phyloP scores from a whole-genome alignment of 2,888 invertebrate species.

The Monoplex corrugatus region DNA sequence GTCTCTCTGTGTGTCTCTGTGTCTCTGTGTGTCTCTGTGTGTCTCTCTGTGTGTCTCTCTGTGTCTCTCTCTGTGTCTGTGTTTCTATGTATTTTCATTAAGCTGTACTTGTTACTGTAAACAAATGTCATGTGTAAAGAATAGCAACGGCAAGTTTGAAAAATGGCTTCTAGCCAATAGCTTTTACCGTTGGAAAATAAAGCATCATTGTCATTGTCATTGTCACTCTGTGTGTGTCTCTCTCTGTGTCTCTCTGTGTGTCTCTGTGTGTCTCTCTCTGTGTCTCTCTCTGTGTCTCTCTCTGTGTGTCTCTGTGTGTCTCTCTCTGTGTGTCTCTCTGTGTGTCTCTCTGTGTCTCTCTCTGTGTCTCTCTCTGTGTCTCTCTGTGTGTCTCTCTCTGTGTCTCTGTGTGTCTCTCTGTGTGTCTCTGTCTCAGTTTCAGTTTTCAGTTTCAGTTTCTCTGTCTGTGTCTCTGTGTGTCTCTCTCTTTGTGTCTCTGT shows the following conservation, averaged over 20 bases:
- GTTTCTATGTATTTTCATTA: not conserved
- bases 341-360: not conserved
- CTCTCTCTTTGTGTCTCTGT: not conserved
- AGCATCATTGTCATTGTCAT: too few relatives aligned
- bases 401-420: not conserved
- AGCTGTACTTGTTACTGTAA: not conserved
- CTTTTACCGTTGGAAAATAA: too few relatives aligned
- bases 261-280: too few relatives aligned
- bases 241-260: too few relatives aligned
- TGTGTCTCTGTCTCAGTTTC: not conserved
- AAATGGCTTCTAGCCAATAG: too few relatives aligned
- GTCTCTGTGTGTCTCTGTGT: not conserved
- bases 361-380: not conserved
- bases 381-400: not conserved
- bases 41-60: not conserved
- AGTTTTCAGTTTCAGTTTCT: not conserved
- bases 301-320: not conserved
- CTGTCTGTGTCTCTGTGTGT: not conserved
- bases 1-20: not conserved
- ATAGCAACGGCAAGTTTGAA: too few relatives aligned
- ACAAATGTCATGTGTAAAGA: not conserved
- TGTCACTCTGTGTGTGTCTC: too few relatives aligned
- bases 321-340: not conserved
- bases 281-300: not conserved
- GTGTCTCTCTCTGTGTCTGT: not conserved